Percentiles rank a stretch among this genome's conserved stretches.
These are phyloP conservation scores for Rachycentron canadum DNA, from an alignment of 2,797 vertebrate genomes.

Conservation along the genomic window DNA sequence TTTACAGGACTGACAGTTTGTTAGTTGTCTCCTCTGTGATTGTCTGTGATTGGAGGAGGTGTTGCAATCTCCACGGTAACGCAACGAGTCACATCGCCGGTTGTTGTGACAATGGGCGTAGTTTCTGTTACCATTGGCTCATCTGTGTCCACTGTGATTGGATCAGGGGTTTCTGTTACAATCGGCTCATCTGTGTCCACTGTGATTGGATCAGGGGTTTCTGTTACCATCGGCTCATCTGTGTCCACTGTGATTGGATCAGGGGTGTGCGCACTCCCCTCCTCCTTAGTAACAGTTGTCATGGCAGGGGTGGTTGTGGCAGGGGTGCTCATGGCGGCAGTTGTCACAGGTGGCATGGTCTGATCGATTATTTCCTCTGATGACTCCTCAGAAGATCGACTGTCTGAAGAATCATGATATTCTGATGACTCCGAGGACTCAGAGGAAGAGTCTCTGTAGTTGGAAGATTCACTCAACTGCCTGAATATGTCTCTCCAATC, in stretches of 20 bases:
- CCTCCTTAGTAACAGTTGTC: not conserved
- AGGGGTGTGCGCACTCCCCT: not conserved
- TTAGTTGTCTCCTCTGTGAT: slow-evolving; percentile 72
- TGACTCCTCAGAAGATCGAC: slow-evolving; percentile 38
- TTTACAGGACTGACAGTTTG: not conserved
- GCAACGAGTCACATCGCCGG: not conserved
- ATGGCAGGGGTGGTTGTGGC: not conserved
- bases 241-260: slow-evolving; percentile 22
- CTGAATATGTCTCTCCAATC: not conserved
- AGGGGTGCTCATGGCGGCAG: slow-evolving; percentile 2
- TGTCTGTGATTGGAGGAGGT: slow-evolving; percentile 23
- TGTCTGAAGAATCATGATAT: slow-evolving; percentile 15
- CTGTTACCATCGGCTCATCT: not conserved
- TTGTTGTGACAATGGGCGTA: not conserved
- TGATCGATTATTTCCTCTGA: slow-evolving; percentile 29
- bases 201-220: not conserved
- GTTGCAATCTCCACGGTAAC: slow-evolving; percentile 35
- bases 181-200: not conserved
- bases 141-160: slow-evolving; percentile 11
- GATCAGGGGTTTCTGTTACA: not conserved
- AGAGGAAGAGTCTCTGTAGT: slow-evolving; percentile 12
- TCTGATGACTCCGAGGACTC: slow-evolving; percentile 11
- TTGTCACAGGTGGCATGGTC: not conserved
- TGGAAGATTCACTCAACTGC: not conserved
- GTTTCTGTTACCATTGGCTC: not conserved